Conservation (phyloP, 2,888 invertebrate species). For the Danaus chrysippus region DNA sequence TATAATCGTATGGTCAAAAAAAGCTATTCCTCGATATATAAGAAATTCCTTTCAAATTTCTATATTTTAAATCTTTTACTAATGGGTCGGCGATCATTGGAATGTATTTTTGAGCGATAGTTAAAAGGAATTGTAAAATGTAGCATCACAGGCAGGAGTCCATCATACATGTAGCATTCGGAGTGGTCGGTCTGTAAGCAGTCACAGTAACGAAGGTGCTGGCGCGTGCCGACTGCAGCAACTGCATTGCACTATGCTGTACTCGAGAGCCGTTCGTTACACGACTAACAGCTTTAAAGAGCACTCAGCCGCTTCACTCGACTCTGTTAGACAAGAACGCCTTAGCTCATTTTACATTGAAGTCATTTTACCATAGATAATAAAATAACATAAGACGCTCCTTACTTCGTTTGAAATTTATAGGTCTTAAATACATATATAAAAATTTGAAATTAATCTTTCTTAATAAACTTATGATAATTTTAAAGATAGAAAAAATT, state of each 20-base stretch:
- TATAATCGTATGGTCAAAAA: too few species aligned
- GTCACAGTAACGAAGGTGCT: conserved; percentile 39
- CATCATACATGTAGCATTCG: conserved; percentile 14
- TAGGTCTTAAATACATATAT: conserved; percentile 13
- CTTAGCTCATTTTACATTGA: conserved; percentile 57
- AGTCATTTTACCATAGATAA: conserved; percentile 52
- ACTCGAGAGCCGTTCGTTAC: conserved; percentile 70
- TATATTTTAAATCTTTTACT: too few species aligned
- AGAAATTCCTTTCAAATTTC: too few species aligned
- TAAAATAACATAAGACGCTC: conserved; percentile 14
- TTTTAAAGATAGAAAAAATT: too few species aligned
- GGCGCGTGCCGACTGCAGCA: conserved; percentile 56
- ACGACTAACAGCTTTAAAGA: conserved; percentile 66
- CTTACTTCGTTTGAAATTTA: conserved; percentile 34
- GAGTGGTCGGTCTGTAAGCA: conserved; percentile 6
- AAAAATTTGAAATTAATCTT: too few species aligned
- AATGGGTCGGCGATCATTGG: too few species aligned
- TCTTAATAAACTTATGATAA: too few species aligned
- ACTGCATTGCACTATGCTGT: conserved; percentile 45
- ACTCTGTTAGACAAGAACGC: conserved; percentile 65
- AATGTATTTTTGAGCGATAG: too few species aligned
- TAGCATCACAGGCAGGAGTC: conserved; percentile 7
- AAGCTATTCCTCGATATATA: too few species aligned
- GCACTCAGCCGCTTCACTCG: conserved; percentile 63
- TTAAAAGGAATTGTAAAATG: neutral